Evolutionary conservation across 2,113 vertebrate species (phyloP), one percentile per base, ranked within the genome.

Genomic region (Cyanoderma ruficeps): DNA sequence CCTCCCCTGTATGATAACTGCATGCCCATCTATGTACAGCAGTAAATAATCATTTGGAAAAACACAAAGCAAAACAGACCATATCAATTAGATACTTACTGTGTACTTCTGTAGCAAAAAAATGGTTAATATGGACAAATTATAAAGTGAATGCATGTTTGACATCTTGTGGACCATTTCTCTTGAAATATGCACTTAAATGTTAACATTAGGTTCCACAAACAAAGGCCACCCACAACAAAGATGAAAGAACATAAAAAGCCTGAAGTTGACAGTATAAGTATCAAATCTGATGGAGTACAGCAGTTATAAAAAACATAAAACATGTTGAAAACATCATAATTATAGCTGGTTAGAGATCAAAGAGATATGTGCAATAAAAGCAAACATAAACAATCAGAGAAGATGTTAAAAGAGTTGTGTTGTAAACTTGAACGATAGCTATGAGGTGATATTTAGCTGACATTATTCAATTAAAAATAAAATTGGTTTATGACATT

Each of bases 331-430:
- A 96, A 96, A 97, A 96, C 88, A 90, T 96, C 67, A 47, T 93
- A 97, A 97, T 96, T 96, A 95, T 94, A 95, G 81, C 71, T 97
- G 81, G 78, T 96, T 95, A 95, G 71, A 96, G 91, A 97, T 96
- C 91, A 97, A 97, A 97, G 94, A 85, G 80, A 60, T 67, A 67
- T 31, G 47, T 83, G 90, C 69, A 94, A 91, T 93, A 95, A 97
- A 96, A 95, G 64, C 68, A 95, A 95, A 83, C 59, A 61, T 93
- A 95, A 95, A 67, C 83, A 95, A 89, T 94, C 79, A 68, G 83
- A 92, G 80, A 90, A 96, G 80, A 85, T 41, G 50, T 89, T 85
- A 79, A 89, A 63, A 72, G 18, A 83, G 49, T 87, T 92, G 41
- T 93, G 47, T 50, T 87, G 42, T 87, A 95, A 94, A 68, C 27